These are phyloP conservation scores for Sitobion miscanthi DNA, from an alignment of 1,140 invertebrate genomes.

Conservation along the genomic window DNA sequence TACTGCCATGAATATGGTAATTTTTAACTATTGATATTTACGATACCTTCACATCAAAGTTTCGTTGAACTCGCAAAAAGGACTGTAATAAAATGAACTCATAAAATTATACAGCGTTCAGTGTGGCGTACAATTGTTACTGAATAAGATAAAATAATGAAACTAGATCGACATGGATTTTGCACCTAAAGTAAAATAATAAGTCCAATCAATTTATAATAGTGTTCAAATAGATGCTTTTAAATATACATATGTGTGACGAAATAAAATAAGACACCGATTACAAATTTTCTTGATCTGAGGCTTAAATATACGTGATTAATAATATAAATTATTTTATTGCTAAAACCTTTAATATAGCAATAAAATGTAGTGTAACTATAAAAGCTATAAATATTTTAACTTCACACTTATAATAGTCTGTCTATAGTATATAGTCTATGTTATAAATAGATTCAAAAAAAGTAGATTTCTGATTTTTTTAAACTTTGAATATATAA, in stretches of 20 bases:
- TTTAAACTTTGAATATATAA: not conserved
- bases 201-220: not conserved
- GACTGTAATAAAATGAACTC: slow-evolving; percentile 27
- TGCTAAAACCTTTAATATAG: not conserved
- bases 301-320: not conserved
- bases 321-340: slow-evolving; percentile 11
- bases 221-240: not conserved
- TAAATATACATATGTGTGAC: not conserved
- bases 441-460: not conserved
- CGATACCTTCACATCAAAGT: not conserved
- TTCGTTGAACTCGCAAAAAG: slow-evolving; percentile 25
- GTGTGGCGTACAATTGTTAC: not conserved
- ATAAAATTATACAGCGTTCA: not conserved
- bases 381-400: not conserved
- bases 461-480: not conserved
- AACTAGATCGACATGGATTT: not conserved
- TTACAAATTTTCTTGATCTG: not conserved
- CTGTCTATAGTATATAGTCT: too few relatives aligned
- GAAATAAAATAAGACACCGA: not conserved
- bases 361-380: not conserved
- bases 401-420: not conserved
- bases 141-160: not conserved
- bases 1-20: slow-evolving; percentile 11
- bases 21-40: not conserved
- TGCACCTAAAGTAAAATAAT: not conserved